Percentiles rank a stretch among this genome's conserved stretches.
Evolutionary conservation across 2,888 invertebrate species (phyloP).

Genomic region (Byasa hedistus): DNA sequence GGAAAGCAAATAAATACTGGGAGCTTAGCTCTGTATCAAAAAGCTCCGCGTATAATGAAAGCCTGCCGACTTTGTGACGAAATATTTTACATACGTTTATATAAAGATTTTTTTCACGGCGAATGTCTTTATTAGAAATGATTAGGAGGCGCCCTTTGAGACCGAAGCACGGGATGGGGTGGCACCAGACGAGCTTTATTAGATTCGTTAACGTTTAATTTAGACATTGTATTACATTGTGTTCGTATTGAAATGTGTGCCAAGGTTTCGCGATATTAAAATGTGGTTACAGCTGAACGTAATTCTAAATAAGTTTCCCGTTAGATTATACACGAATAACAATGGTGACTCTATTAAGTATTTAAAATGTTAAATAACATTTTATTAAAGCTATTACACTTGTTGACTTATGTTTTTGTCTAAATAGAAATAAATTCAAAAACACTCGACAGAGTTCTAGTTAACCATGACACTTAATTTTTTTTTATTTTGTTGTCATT

Average conservation of each 20-base stretch:
- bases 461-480: too few relatives aligned
- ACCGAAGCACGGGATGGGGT: background rate
- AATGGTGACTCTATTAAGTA: too few relatives aligned
- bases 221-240: background rate
- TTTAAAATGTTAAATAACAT: too few relatives aligned
- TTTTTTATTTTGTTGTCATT: too few relatives aligned
- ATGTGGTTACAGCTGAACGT: background rate
- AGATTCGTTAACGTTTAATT: background rate
- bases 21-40: constrained; percentile 26
- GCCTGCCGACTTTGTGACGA: constrained; percentile 24
- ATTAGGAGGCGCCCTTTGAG: constrained; percentile 23
- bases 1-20: constrained; percentile 36
- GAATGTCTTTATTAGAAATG: constrained; percentile 20
- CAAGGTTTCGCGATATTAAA: background rate
- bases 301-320: constrained; percentile 1
- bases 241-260: background rate
- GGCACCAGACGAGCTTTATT: background rate
- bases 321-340: constrained; percentile 12
- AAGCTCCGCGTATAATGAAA: constrained; percentile 29
- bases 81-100: constrained; percentile 14
- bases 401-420: too few relatives aligned
- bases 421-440: too few relatives aligned
- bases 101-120: constrained; percentile 13
- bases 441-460: too few relatives aligned
- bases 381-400: too few relatives aligned